These are phyloP conservation scores for Anolis apletophallus DNA, from an alignment of 2,797 vertebrate species.

Conservation along the genomic window DNA sequence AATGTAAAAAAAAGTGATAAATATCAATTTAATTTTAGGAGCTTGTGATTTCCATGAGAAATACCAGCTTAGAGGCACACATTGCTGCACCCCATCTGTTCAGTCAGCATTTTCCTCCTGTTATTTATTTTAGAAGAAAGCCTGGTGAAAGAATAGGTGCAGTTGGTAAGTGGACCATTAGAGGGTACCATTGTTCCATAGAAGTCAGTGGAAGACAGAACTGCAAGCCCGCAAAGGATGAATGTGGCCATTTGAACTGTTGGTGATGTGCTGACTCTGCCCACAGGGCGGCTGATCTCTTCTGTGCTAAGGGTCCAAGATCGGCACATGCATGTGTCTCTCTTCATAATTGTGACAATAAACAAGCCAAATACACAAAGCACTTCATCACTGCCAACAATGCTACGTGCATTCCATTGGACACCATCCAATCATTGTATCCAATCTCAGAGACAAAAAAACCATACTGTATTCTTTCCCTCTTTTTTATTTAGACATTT, in stretches of 20 bases:
- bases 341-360: background rate
- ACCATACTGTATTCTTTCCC: background rate
- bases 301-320: background rate
- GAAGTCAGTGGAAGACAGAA: conserved; percentile 1
- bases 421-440: background rate
- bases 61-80: conserved; percentile 22
- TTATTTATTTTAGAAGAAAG: conserved; percentile 7
- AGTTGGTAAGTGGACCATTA: conserved; percentile 41
- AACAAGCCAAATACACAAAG: background rate
- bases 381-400: background rate
- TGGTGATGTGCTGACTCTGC: conserved; percentile 6
- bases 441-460: background rate
- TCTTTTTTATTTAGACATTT: conserved; percentile 20
- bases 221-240: background rate
- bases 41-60: background rate
- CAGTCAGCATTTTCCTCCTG: conserved; percentile 40
- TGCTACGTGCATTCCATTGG: background rate
- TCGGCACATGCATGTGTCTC: background rate
- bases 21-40: conserved; percentile 27
- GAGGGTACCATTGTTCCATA: conserved; percentile 60
- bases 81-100: conserved; percentile 41
- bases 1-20: conserved; percentile 5
- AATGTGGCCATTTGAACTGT: background rate
- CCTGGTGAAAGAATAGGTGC: background rate
- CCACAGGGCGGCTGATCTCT: background rate